Conservation (phyloP, 2,797 vertebrate genomes). For the Eidolon dupreanum region DNA sequence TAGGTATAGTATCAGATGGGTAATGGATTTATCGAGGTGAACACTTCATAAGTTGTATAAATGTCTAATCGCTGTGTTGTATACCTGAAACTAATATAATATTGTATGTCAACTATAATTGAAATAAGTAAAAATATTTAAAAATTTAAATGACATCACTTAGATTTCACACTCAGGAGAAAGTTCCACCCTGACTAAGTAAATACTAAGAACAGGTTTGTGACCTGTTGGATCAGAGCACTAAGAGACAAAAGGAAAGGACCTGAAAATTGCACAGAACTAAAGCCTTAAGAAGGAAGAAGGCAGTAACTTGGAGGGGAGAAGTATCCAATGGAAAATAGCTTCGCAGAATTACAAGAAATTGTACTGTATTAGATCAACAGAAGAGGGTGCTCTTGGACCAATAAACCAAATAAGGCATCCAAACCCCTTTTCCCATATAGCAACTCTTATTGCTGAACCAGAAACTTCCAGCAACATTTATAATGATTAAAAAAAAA, state of each 20-base stretch:
- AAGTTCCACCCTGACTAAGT: background rate
- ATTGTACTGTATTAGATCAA: constrained; percentile 51
- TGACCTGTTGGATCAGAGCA: background rate
- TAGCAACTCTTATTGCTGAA: background rate
- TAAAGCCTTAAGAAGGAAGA: background rate
- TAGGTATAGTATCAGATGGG: too few species aligned
- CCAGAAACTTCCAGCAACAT: background rate
- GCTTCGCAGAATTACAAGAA: background rate
- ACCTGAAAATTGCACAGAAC: background rate
- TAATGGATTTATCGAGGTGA: too few species aligned
- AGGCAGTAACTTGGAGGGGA: background rate
- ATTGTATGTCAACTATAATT: too few species aligned
- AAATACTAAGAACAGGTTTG: background rate
- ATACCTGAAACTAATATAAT: too few species aligned
- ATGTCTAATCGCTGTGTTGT: too few species aligned
- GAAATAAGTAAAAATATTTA: too few species aligned
- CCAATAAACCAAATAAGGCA: constrained; percentile 51
- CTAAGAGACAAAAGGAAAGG: background rate
- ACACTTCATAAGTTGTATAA: too few species aligned
- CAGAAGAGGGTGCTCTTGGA: constrained; percentile 76
- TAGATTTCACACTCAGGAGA: background rate
- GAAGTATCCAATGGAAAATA: background rate
- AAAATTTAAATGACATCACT: background rate
- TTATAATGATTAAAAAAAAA: background rate
- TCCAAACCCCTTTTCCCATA: background rate